A percentile compares a stretch with the other conserved stretches of the same genome.
Conservation (phyloP, 37 sponge, comb jelly and placozoan species). For the Ephydatia muelleri region DNA sequence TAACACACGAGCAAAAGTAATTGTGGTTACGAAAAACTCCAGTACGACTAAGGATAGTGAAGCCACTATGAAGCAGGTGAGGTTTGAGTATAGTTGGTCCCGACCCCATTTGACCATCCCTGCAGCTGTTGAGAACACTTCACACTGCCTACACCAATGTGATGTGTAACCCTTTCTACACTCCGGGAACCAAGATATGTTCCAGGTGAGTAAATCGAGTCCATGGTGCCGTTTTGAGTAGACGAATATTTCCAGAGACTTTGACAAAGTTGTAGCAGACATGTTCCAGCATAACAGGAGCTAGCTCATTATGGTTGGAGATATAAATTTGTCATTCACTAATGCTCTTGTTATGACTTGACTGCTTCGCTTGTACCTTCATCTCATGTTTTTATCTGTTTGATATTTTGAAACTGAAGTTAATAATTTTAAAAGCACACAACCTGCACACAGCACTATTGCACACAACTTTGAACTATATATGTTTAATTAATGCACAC, state of each 20-base stretch:
- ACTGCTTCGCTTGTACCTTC: no score
- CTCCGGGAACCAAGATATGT: conserved; percentile 83
- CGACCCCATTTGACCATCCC: background rate
- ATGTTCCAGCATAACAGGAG: conserved; percentile 59
- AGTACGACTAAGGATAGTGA: conserved; percentile 69
- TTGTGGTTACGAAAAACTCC: conserved; percentile 79
- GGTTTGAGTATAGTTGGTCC: background rate
- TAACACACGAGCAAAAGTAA: conserved; percentile 92
- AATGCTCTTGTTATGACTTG: no score
- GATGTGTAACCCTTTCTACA: conserved; percentile 94
- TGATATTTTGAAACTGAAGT: no score
- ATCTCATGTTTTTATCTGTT: no score
- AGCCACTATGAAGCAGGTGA: conserved; percentile 74
- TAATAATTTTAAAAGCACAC: no score
- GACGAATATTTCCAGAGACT: conserved; percentile 22
- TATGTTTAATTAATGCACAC: no score
- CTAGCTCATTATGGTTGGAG: no score
- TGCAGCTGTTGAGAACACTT: conserved; percentile 84
- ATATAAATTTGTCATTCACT: no score
- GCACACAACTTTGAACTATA: no score
- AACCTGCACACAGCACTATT: no score
- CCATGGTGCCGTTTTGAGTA: background rate
- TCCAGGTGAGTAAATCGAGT: conserved; percentile 60
- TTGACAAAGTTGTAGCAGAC: conserved; percentile 51
- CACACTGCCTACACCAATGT: conserved; percentile 88